phyloP scores from a whole-genome alignment of 2,888 invertebrate species.

The Luperina testacea region DNA sequence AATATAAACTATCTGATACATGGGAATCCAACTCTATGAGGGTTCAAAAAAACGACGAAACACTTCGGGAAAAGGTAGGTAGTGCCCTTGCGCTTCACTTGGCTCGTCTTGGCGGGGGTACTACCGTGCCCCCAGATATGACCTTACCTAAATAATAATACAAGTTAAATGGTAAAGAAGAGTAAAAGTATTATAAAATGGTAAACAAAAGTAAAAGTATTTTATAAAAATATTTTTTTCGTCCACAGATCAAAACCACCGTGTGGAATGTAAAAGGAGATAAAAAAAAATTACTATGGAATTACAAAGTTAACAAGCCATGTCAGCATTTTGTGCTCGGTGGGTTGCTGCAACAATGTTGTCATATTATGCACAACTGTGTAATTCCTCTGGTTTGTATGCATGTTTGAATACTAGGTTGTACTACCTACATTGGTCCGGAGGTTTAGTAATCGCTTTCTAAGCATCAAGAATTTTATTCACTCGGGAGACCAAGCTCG shows the following conservation, averaged over 20 bases:
- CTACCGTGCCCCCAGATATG: not conserved
- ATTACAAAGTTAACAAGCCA: slow-evolving; percentile 64
- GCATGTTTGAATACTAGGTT: slow-evolving; percentile 15
- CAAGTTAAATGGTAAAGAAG: not conserved
- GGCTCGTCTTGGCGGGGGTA: too few species aligned
- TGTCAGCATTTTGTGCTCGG: slow-evolving; percentile 64
- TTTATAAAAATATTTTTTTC: not conserved
- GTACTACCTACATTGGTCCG: not conserved
- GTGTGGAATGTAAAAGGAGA: slow-evolving; percentile 53
- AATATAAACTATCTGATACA: too few species aligned
- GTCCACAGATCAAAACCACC: slow-evolving; percentile 33
- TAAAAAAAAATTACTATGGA: slow-evolving; percentile 57
- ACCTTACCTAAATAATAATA: not conserved
- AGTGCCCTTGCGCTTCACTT: too few species aligned
- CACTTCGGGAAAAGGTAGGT: not conserved
- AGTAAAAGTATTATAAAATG: not conserved
- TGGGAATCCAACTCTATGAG: too few species aligned
- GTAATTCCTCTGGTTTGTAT: slow-evolving; percentile 53
- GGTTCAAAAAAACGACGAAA: too few species aligned
- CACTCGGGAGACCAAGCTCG: not conserved
- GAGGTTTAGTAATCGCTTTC: not conserved
- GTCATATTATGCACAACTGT: slow-evolving; percentile 44
- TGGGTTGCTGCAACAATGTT: slow-evolving; percentile 31
- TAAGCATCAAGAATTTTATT: not conserved
- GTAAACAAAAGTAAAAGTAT: not conserved